These are phyloP conservation scores for Drosophila subobscura DNA, from an alignment of 1,140 invertebrate species.

Conservation along the genomic window DNA sequence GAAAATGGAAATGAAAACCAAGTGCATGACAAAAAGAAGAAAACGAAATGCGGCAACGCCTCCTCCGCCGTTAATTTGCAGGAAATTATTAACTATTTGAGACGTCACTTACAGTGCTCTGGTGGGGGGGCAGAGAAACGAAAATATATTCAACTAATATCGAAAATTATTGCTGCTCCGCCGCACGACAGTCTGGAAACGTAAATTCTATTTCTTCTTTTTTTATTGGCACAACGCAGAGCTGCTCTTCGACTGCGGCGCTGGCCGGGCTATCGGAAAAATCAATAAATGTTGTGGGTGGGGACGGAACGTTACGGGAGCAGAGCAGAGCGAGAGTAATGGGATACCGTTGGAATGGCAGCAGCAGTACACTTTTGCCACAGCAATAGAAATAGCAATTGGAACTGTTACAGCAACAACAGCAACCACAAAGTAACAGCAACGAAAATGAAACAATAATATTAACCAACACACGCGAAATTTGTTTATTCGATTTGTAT, in stretches of 20 bases:
- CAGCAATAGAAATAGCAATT: no score
- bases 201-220: constrained; percentile 21
- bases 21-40: constrained; percentile 34
- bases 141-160: constrained; percentile 31
- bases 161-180: constrained; percentile 21
- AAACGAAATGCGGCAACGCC: constrained; percentile 37
- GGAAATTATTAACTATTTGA: constrained; percentile 7
- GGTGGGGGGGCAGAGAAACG: constrained; percentile 5
- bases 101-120: constrained; percentile 28
- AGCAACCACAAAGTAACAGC: constrained; percentile 1
- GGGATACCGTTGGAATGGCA: no score
- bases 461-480: constrained; percentile 17
- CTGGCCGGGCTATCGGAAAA: constrained; percentile 59
- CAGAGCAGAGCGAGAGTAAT: constrained; percentile 18
- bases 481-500: constrained; percentile 21
- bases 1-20: constrained; percentile 38
- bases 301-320: constrained; percentile 16
- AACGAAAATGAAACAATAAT: constrained; percentile 14
- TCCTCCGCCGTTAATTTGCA: neutral
- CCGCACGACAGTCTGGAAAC: constrained; percentile 24
- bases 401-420: neutral
- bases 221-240: constrained; percentile 5
- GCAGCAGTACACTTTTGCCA: no score
- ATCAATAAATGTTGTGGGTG: constrained; percentile 54
- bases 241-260: constrained; percentile 29